Percentiles rank a stretch among this genome's conserved stretches.
Conservation (phyloP, 1,140 invertebrate species). For the Diorhabda sublineata region DNA sequence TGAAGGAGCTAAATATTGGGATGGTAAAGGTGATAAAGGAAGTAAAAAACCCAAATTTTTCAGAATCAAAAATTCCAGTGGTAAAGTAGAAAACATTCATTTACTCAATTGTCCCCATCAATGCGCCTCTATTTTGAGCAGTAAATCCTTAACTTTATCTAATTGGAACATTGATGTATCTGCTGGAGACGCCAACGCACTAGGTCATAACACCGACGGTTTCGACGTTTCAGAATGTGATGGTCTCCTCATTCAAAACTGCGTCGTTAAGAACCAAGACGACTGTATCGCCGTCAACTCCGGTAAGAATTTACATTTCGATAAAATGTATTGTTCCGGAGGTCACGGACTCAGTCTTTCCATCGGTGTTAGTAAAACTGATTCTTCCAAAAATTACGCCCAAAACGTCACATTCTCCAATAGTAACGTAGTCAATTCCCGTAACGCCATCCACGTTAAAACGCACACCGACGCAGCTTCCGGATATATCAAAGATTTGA, state of each 20-base stretch:
- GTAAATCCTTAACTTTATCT: conserved; percentile 10
- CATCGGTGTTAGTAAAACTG: conserved; percentile 17
- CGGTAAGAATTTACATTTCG: conserved; percentile 19
- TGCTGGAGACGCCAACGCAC: conserved; percentile 19
- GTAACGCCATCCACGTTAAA: conserved; percentile 27
- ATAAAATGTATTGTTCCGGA: conserved; percentile 22
- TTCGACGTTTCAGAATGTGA: conserved; percentile 22
- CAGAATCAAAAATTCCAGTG: conserved; percentile 22
- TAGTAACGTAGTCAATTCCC: conserved; percentile 19
- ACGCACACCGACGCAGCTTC: conserved; percentile 25
- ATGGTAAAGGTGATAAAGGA: conserved; percentile 23
- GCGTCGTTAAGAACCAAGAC: conserved; percentile 25
- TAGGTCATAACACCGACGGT: conserved; percentile 26
- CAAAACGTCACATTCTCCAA: conserved; percentile 21
- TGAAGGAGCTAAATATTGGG: conserved; percentile 25
- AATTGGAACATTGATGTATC: conserved; percentile 24
- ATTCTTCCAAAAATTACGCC: conserved; percentile 19
- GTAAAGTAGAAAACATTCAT: conserved; percentile 18
- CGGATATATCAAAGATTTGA: conserved; percentile 19
- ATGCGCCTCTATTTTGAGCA: conserved; percentile 20
- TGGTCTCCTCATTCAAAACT: conserved; percentile 17
- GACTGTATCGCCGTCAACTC: conserved; percentile 26
- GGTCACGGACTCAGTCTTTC: conserved; percentile 27
- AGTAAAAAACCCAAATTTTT: conserved; percentile 25
- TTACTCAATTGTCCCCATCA: conserved; percentile 26